These are phyloP conservation scores for Hypothenemus hampei DNA, from an alignment of 1,140 invertebrate genomes.

Conservation along the genomic window DNA sequence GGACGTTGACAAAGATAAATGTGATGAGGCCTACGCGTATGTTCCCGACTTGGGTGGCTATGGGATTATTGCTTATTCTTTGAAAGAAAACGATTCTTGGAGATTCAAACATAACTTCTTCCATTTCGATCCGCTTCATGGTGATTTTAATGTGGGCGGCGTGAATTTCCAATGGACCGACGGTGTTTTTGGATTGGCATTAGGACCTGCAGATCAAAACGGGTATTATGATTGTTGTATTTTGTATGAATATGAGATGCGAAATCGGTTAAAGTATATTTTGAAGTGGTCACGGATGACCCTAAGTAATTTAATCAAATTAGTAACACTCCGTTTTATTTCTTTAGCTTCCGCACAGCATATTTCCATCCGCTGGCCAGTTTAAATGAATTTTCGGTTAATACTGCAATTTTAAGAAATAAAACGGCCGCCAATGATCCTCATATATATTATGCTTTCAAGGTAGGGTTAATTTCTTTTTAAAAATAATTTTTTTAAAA, in stretches of 20 bases:
- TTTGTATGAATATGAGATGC: too few species aligned
- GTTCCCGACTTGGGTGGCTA: slow-evolving; percentile 68
- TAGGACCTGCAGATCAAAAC: slow-evolving; percentile 40
- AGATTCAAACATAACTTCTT: slow-evolving; percentile 74
- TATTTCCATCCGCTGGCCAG: slow-evolving; percentile 73
- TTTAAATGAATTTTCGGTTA: slow-evolving; percentile 69
- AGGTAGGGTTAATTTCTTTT: slow-evolving; percentile 33
- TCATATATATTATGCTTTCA: slow-evolving; percentile 38
- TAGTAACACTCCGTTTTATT: too few species aligned
- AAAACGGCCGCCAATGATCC: slow-evolving; percentile 49
- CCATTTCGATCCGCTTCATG: slow-evolving; percentile 71
- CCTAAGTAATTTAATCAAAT: too few species aligned
- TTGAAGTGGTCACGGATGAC: too few species aligned
- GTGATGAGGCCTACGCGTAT: slow-evolving; percentile 69
- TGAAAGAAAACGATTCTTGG: slow-evolving; percentile 68
- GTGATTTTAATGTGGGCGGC: slow-evolving; percentile 64
- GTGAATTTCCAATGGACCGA: slow-evolving; percentile 75
- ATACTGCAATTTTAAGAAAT: slow-evolving; percentile 64
- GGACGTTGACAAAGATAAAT: slow-evolving; percentile 61
- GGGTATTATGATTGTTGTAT: too few species aligned
- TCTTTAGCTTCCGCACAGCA: slow-evolving; percentile 53
- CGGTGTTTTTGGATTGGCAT: slow-evolving; percentile 64
- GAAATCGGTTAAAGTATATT: too few species aligned
- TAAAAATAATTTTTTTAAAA: background rate
- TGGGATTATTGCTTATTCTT: slow-evolving; percentile 69